Conservation (phyloP, 2,113 vertebrate genomes). For the Tychaedon coryphoeus region DNA sequence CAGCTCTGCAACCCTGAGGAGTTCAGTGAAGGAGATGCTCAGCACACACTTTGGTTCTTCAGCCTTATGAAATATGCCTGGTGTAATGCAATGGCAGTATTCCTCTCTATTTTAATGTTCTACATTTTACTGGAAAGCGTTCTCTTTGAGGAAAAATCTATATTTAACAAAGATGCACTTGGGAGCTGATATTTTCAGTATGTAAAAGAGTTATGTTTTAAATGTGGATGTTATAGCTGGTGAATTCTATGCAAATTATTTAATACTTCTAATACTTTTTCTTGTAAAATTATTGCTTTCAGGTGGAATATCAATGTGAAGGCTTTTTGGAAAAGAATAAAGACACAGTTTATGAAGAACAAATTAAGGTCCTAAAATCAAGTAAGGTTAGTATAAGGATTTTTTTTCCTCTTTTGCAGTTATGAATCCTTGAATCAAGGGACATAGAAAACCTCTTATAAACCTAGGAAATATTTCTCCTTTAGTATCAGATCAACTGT, state of each 20-base stretch:
- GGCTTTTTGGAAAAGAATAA: conserved; percentile 99
- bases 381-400: conserved; percentile 86
- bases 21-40: background rate
- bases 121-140: background rate
- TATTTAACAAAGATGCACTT: background rate
- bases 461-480: background rate
- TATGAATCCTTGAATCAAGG: background rate
- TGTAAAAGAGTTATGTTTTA: background rate
- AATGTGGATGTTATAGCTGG: background rate
- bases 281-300: conserved; percentile 30
- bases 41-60: background rate
- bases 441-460: background rate
- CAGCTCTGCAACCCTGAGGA: background rate
- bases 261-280: background rate
- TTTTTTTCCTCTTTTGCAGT: background rate
- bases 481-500: background rate
- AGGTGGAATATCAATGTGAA: conserved; percentile 99
- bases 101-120: background rate
- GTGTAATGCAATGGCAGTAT: background rate
- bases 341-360: conserved; percentile 97
- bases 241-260: background rate
- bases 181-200: background rate
- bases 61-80: background rate
- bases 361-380: conserved; percentile 94
- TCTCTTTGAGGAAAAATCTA: background rate